A percentile compares a stretch with the other conserved stretches of the same genome.
Conservation (phyloP, 2,888 invertebrate genomes). For the Brachynemurus nebulosus region DNA sequence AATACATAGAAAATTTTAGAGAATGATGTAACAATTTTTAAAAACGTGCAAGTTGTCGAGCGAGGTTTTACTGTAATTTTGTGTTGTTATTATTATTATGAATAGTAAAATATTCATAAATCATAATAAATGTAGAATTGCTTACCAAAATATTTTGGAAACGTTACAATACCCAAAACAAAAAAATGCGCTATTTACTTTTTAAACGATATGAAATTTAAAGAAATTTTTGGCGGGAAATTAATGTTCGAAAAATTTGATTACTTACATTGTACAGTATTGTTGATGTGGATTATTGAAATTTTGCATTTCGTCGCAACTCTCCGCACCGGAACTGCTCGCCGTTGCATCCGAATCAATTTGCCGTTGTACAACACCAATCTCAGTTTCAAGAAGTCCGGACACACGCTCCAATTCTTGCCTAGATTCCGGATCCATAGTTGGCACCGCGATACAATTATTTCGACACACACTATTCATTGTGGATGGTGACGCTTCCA, state of each 20-base stretch:
- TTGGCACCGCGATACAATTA: slow-evolving; percentile 28
- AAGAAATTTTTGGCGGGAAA: too few relatives aligned
- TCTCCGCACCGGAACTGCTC: slow-evolving; percentile 88
- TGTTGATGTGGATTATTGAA: slow-evolving; percentile 68
- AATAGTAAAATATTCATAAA: too few relatives aligned
- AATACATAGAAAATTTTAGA: too few relatives aligned
- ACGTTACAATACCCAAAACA: not conserved
- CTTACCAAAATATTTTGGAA: too few relatives aligned
- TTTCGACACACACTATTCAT: slow-evolving; percentile 16
- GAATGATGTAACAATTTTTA: too few relatives aligned
- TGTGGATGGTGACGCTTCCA: slow-evolving; percentile 30
- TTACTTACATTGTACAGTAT: slow-evolving; percentile 64
- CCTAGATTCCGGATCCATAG: slow-evolving; percentile 32
- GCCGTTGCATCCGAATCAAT: slow-evolving; percentile 89
- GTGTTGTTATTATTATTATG: too few relatives aligned
- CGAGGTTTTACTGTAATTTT: too few relatives aligned
- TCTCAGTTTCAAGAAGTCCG: slow-evolving; percentile 56
- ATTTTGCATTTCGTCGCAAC: slow-evolving; percentile 74
- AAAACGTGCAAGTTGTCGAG: too few relatives aligned
- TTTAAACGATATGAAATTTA: too few relatives aligned
- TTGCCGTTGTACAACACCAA: slow-evolving; percentile 57
- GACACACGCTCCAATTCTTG: slow-evolving; percentile 54
- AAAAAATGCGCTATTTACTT: not conserved
- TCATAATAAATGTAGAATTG: too few relatives aligned
- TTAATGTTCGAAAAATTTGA: too few relatives aligned